phyloP scores from a whole-genome alignment of 2,113 vertebrate genomes.

The Picathartes gymnocephalus region DNA sequence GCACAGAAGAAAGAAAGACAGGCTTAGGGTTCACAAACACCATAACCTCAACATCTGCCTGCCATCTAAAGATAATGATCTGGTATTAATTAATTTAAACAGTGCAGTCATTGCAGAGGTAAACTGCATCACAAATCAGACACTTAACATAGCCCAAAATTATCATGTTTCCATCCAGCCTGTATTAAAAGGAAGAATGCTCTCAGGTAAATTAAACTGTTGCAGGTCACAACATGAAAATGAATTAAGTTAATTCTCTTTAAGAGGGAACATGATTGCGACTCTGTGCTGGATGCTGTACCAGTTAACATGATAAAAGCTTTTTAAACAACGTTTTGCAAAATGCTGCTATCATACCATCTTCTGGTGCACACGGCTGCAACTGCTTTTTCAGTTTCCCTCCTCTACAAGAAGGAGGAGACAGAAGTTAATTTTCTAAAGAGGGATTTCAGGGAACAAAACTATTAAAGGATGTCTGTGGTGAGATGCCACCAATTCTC shows the following conservation, averaged over 20 bases:
- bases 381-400: not conserved
- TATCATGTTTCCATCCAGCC: slow-evolving; percentile 3
- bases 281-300: not conserved
- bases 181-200: not conserved
- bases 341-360: not conserved
- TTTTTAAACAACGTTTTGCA: not conserved
- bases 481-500: not conserved
- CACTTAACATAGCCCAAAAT: slow-evolving; percentile 41
- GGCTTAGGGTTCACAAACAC: slow-evolving; percentile 60
- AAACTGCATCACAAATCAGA: slow-evolving; percentile 56
- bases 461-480: not conserved
- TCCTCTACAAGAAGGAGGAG: not conserved
- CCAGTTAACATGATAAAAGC: not conserved
- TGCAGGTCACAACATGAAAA: slow-evolving; percentile 29
- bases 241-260: slow-evolving; percentile 33
- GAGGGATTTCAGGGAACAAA: not conserved
- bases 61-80: slow-evolving; percentile 69
- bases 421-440: not conserved
- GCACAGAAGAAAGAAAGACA: slow-evolving; percentile 47
- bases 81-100: slow-evolving; percentile 73
- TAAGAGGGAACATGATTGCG: not conserved
- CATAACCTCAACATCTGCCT: slow-evolving; percentile 75
- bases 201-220: slow-evolving; percentile 16
- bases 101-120: slow-evolving; percentile 22
- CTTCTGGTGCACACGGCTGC: not conserved